Percentiles rank a stretch among this genome's conserved stretches.
phyloP scores from a whole-genome alignment of 2,888 invertebrate species.

The Sarcophaga subvicina region DNA sequence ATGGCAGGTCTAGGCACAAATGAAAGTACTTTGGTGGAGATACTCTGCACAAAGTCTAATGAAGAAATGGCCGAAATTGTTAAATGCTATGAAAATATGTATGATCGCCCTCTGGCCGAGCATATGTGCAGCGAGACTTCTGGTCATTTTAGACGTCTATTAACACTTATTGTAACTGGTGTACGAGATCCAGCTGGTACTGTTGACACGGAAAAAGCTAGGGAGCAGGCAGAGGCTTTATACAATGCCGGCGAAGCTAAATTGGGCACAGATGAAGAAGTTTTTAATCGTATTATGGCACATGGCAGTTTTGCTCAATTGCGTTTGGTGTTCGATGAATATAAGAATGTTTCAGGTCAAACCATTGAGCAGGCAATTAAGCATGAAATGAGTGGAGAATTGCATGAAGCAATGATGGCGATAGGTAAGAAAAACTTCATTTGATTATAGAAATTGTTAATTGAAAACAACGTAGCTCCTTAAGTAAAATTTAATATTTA shows the following conservation, averaged over 20 bases:
- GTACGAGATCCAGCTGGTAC: slow-evolving; percentile 85
- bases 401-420: slow-evolving; percentile 86
- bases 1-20: slow-evolving; percentile 90
- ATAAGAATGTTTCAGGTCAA: slow-evolving; percentile 85
- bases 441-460: too few species aligned
- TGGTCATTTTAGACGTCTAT: slow-evolving; percentile 88
- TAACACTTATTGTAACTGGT: slow-evolving; percentile 86
- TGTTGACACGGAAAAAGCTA: slow-evolving; percentile 86
- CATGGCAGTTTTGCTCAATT: slow-evolving; percentile 89
- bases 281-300: slow-evolving; percentile 87
- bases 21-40: slow-evolving; percentile 88
- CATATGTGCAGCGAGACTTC: slow-evolving; percentile 89
- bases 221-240: slow-evolving; percentile 87
- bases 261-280: slow-evolving; percentile 89
- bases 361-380: slow-evolving; percentile 87
- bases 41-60: slow-evolving; percentile 87
- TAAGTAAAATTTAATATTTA: too few species aligned
- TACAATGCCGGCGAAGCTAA: slow-evolving; percentile 87
- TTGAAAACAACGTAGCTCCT: too few species aligned
- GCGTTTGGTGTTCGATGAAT: slow-evolving; percentile 87
- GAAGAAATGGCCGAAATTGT: slow-evolving; percentile 85
- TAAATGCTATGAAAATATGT: slow-evolving; percentile 85
- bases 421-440: slow-evolving; percentile 83
- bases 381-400: slow-evolving; percentile 85
- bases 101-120: slow-evolving; percentile 86